phyloP scores from a whole-genome alignment of 2,797 vertebrate genomes.

The Podargus strigoides region DNA sequence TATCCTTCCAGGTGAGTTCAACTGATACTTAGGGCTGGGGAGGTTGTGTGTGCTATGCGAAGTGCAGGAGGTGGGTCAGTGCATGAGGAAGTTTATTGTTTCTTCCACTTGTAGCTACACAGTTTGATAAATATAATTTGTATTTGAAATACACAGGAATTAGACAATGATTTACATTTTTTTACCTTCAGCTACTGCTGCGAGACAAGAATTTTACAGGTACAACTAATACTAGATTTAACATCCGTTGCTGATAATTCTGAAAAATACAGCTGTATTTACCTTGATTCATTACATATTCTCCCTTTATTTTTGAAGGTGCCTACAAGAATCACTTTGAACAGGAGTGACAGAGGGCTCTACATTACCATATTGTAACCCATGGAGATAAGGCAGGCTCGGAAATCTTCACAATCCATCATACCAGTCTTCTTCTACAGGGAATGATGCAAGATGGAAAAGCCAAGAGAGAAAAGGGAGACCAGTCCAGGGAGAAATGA shows the following conservation, averaged over 20 bases:
- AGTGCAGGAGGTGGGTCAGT: too few relatives aligned
- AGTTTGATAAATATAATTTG: background rate
- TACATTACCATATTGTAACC: constrained; percentile 98
- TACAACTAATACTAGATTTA: background rate
- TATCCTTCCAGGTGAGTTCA: background rate
- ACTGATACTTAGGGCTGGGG: background rate
- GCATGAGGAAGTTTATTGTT: background rate
- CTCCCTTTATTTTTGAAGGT: constrained; percentile 3
- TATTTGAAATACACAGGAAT: background rate
- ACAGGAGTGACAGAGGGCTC: constrained; percentile 59
- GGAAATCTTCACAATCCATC: constrained; percentile 99
- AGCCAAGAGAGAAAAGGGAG: constrained; percentile 49
- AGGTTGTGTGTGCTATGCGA: background rate
- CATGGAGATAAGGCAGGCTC: constrained; percentile 99
- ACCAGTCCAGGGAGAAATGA: constrained; percentile 60
- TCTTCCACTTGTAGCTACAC: background rate
- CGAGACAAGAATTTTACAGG: background rate
- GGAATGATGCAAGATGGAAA: constrained; percentile 66
- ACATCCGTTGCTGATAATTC: background rate
- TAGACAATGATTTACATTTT: background rate
- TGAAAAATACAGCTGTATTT: constrained; percentile 29
- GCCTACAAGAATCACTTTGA: constrained; percentile 47
- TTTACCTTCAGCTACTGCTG: background rate
- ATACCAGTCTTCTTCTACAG: constrained; percentile 98
- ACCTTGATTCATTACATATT: constrained; percentile 31